Base-by-base conservation (phyloP, 1,140 invertebrate genomes). In the Atta colombica region DNA sequence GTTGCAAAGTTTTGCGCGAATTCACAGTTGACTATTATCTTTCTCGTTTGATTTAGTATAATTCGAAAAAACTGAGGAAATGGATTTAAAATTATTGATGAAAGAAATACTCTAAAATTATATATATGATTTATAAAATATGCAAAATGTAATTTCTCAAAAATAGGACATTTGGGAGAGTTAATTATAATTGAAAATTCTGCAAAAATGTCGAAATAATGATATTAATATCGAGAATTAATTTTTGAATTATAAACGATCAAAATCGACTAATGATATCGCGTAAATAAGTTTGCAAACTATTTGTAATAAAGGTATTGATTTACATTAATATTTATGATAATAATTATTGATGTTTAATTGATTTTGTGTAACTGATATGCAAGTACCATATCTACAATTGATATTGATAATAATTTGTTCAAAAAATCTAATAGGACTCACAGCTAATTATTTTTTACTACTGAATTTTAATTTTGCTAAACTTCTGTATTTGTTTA, bases 1-100 rank as follows among this genome's bases (percentile, higher is more conserved):
- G 28, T 55, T 69, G 49, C 77, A 3, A 21, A 78, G 61, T 78
- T 66, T 66, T 51, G 12, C n/a, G n/a, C 4, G 14, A 61, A 2
- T 21, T 61, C 21, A 16, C 28, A 10, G 12, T 45, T 77, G 31
- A 39, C 28, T 53, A 2, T 61, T 28, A 18, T 77, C 14, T 60
- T 39, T 75, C 53, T 10, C 6, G 18, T 21, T 74, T 18, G 51
- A 0, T 55, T 55, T 5, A 8, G 1, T 71, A 35, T 8, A 25
- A 7, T 60, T 39, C 35, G 21, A 61, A 35, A 61, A 75, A 61
- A 77, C 0, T 39, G 14, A 77, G 16, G 14, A 55, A 74, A 58
- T 14, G 3, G 3, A 60, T 4, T 58, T 60, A 7, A 58, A 39
- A 75, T 75, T 75, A 25, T 51, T 35, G 31, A 6, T 35, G 6